Conservation (phyloP, 2,113 vertebrate genomes). For the Daubentonia madagascariensis region DNA sequence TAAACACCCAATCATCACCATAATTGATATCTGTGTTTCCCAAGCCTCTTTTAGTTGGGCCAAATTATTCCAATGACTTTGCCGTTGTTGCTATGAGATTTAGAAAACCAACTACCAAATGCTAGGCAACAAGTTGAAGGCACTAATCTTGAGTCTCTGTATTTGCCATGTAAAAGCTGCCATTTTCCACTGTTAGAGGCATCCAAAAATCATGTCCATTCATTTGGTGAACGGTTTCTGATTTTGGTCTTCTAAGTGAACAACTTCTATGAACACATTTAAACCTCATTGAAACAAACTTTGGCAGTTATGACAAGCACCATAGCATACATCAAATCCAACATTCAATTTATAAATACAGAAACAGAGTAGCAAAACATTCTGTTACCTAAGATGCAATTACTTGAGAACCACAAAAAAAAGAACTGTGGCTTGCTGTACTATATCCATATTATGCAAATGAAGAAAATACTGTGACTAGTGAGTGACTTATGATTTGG, state of each 20-base stretch:
- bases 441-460: conserved; percentile 8
- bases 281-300: conserved; percentile 15
- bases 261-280: conserved; percentile 9
- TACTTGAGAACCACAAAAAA: not conserved
- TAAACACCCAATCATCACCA: not conserved
- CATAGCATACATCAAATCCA: not conserved
- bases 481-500: not conserved
- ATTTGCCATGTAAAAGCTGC: not conserved
- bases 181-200: not conserved
- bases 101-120: conserved; percentile 10
- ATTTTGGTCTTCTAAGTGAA: not conserved
- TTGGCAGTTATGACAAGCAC: not conserved
- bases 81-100: not conserved
- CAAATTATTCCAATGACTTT: not conserved
- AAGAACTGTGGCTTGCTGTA: not conserved
- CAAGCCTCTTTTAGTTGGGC: not conserved
- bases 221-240: conserved; percentile 9
- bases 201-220: not conserved
- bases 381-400: not conserved
- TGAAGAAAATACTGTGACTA: not conserved
- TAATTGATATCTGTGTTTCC: not conserved
- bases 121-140: not conserved
- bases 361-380: not conserved
- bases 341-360: not conserved
- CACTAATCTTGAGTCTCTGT: not conserved